Evolutionary conservation across 2,797 vertebrate species (phyloP), one percentile per base, ranked within the genome.

Genomic region (Tauraco hartlaubi): DNA sequence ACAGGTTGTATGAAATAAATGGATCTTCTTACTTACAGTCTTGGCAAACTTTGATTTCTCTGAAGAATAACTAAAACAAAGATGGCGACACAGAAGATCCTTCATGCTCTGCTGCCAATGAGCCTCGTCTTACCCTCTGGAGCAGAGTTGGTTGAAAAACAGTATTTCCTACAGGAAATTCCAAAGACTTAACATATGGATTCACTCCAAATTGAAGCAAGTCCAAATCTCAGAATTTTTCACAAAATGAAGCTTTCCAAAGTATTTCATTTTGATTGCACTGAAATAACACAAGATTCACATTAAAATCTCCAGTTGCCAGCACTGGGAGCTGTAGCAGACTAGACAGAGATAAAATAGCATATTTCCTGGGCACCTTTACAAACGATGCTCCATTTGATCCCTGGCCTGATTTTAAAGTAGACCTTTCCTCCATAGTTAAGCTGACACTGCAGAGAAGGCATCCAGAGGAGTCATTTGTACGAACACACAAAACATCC

Each of bases 91-190:
- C 74, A 91, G 79, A 90, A 39, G 23, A 12, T 93, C 74, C 71
- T 94, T 92, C 92, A 88, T 78, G 44, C 55, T 88, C 39, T 78
- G 79, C 63, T 95, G 90, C 82, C 90, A 94, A 49, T 51, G 49
- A 95, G 79, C 67, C 41, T 88, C 0, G 0, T 88, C 84, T 93
- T 82, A 94, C 78, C 49, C 72, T 93, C 72, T 69, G 58, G 46
- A 93, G 76, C 48, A 41, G 56, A 69, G 22, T 31, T 69, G 49
- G 52, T 95, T 93, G 94, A 96, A 95, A 94, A 96, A 91, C 68
- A 58, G 56, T 61, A 92, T 94, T 97, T 94, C 84, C 95, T 93
- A 89, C 72, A 96, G 88, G 94, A 96, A 96, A 96, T 95, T 96
- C 94, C 94, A 94, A 77, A 49, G 93, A 92, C 17, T 69, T 87